phyloP scores from a whole-genome alignment of 2,888 invertebrate genomes.

The Labia minor region DNA sequence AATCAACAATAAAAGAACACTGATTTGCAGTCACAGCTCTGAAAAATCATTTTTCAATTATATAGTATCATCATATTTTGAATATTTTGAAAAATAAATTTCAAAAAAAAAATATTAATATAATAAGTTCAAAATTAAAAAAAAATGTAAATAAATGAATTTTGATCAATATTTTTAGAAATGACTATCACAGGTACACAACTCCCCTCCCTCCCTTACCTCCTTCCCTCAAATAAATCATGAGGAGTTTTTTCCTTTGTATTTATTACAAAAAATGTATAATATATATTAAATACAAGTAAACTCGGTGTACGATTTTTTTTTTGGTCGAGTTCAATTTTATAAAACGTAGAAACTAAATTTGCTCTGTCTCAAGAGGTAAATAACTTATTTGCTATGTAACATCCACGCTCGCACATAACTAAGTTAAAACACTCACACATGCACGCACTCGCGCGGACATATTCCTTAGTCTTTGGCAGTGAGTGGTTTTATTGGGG shows the following conservation, averaged over 20 bases:
- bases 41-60: neutral
- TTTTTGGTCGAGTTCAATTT: slow-evolving; percentile 18
- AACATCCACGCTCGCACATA: slow-evolving; percentile 1
- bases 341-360: slow-evolving; percentile 13
- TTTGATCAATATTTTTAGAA: slow-evolving; percentile 17
- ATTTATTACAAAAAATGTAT: slow-evolving; percentile 5
- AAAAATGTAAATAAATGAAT: slow-evolving; percentile 20
- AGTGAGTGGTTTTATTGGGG: slow-evolving; percentile 4
- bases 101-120: too few relatives aligned
- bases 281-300: neutral
- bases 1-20: slow-evolving; percentile 19
- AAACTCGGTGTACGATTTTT: slow-evolving; percentile 2
- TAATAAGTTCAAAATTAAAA: slow-evolving; percentile 21
- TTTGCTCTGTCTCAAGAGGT: slow-evolving; percentile 7
- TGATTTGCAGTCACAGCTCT: slow-evolving; percentile 26
- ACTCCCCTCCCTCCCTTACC: slow-evolving; percentile 13
- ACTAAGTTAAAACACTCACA: slow-evolving; percentile 13
- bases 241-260: neutral
- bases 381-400: slow-evolving; percentile 3
- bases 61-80: neutral
- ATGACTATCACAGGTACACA: slow-evolving; percentile 27
- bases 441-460: slow-evolving; percentile 7
- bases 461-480: slow-evolving; percentile 1
- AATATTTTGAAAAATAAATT: neutral
- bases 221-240: neutral